Percentiles rank a stretch among this genome's conserved stretches.
Conservation (phyloP, 2,888 invertebrate genomes). For the Leptinotarsa haldemani region DNA sequence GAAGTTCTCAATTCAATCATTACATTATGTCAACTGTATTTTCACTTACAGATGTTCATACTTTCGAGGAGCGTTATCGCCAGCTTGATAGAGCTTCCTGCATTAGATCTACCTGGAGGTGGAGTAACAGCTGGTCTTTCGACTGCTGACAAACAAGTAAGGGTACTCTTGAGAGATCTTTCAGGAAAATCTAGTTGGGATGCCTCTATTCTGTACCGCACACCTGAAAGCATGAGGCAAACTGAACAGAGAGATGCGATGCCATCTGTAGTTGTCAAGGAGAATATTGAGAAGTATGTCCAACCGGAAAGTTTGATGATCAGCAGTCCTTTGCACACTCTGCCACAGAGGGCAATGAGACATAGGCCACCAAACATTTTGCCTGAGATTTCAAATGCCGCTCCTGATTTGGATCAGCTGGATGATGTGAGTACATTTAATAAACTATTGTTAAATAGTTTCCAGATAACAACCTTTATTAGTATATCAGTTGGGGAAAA, state of each 20-base stretch:
- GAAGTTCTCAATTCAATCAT: no score
- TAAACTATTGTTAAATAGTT: not conserved
- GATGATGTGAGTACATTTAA: constrained; percentile 79
- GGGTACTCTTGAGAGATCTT: constrained; percentile 88
- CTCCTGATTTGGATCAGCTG: constrained; percentile 90
- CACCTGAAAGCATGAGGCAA: constrained; percentile 68
- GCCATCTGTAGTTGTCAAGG: constrained; percentile 15
- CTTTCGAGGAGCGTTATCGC: constrained; percentile 85
- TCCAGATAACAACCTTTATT: no score
- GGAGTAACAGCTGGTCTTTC: constrained; percentile 81
- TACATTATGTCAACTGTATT: not conserved
- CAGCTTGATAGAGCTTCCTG: constrained; percentile 90
- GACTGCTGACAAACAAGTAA: constrained; percentile 81
- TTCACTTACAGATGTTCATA: constrained; percentile 80
- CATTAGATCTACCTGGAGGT: constrained; percentile 82
- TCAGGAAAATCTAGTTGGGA: constrained; percentile 98
- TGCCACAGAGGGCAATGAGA: constrained; percentile 76
- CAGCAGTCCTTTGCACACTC: constrained; percentile 49
- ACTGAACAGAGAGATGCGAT: constrained; percentile 1
- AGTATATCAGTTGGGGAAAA: no score
- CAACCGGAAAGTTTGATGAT: constrained; percentile 62
- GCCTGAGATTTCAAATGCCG: constrained; percentile 84
- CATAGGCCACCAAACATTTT: constrained; percentile 81
- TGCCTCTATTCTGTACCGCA: constrained; percentile 88
- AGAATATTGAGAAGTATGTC: constrained; percentile 42